These are phyloP conservation scores for Acanthiza pusilla DNA, from an alignment of 2,797 vertebrate genomes.

Conservation along the genomic window DNA sequence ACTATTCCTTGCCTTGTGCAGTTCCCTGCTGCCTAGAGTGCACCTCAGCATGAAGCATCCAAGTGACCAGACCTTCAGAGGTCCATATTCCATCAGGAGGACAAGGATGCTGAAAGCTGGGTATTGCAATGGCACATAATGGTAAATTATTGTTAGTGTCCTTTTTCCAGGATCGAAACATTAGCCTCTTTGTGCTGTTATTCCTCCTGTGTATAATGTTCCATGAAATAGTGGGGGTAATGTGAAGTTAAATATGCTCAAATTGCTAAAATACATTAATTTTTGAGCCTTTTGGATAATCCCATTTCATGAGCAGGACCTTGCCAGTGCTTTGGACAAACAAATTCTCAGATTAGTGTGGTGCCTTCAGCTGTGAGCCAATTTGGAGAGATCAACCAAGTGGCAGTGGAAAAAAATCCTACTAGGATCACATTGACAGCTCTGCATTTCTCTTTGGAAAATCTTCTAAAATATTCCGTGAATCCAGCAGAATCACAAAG, in stretches of 20 bases:
- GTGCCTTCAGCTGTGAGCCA: neutral
- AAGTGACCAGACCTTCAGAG: neutral
- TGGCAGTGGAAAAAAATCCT: neutral
- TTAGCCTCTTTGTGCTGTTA: neutral
- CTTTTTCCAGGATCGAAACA: neutral
- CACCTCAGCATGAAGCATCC: neutral
- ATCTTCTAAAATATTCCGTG: neutral
- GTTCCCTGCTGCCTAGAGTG: neutral
- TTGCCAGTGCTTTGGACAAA: neutral
- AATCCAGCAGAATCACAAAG: neutral
- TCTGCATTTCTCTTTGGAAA: neutral
- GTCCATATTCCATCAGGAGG: neutral
- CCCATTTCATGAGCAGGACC: neutral
- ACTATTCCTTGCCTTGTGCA: neutral
- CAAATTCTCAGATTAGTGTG: neutral
- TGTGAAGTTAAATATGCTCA: neutral
- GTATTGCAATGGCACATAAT: neutral
- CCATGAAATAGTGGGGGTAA: neutral
- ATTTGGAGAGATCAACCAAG: neutral
- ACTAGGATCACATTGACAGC: neutral
- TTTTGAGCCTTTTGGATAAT: neutral
- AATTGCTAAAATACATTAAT: neutral
- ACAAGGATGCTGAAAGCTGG: neutral
- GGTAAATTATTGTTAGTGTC: neutral
- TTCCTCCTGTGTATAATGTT: neutral